Percentiles rank a stretch among this genome's conserved stretches.
phyloP scores from a whole-genome alignment of 1,140 invertebrate genomes.

The Mycetomoellerius zeteki region DNA sequence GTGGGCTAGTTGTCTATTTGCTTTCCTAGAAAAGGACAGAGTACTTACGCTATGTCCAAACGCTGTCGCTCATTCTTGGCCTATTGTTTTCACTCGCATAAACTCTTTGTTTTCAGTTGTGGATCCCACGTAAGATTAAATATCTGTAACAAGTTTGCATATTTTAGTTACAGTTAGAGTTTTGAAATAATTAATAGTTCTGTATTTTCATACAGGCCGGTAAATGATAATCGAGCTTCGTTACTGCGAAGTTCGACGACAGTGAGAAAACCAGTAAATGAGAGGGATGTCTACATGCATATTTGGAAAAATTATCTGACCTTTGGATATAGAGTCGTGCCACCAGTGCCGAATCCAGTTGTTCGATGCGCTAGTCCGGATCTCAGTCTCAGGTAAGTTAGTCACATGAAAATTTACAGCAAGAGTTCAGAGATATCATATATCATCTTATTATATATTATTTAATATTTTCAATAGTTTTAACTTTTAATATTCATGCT shows the following conservation, averaged over 20 bases:
- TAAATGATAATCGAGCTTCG: constrained; percentile 98
- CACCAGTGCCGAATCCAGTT: constrained; percentile 92
- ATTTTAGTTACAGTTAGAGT: constrained; percentile 8
- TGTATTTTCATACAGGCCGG: constrained; percentile 90
- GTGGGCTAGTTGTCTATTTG: constrained; percentile 96
- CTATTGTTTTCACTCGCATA: constrained; percentile 96
- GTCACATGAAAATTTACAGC: constrained; percentile 7
- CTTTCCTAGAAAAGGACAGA: constrained; percentile 92
- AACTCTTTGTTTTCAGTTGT: constrained; percentile 96
- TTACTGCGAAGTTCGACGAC: constrained; percentile 92
- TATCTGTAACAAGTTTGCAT: constrained; percentile 10
- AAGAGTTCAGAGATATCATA: constrained; percentile 45
- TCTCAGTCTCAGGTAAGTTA: constrained; percentile 93
- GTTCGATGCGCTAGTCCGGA: constrained; percentile 97
- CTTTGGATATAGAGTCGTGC: constrained; percentile 97
- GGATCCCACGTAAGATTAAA: constrained; percentile 94
- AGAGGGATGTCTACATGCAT: constrained; percentile 96
- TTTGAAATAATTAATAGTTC: constrained; percentile 40
- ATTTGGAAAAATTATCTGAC: constrained; percentile 99
- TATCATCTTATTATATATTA: constrained; percentile 63
- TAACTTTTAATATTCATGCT: constrained; percentile 36
- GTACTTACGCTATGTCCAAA: constrained; percentile 94
- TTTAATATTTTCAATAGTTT: constrained; percentile 35
- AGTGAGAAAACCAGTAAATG: constrained; percentile 95
- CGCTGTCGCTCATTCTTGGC: constrained; percentile 97